A percentile compares a stretch with the other conserved stretches of the same genome.
These are phyloP conservation scores for Calyptomena viridis DNA, from an alignment of 2,113 vertebrate genomes.

Conservation along the genomic window DNA sequence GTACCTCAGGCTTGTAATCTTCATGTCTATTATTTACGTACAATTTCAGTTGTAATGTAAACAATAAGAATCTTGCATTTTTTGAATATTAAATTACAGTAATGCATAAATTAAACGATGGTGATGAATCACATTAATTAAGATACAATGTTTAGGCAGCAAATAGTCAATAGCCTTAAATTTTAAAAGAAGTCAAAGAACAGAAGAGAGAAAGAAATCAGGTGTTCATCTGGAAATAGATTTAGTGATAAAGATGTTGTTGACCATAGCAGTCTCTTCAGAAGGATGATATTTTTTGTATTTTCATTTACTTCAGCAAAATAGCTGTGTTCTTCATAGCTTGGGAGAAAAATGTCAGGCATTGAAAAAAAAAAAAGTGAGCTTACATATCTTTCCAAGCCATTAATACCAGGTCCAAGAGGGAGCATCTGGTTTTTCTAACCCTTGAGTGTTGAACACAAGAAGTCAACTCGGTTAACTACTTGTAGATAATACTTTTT, in stretches of 20 bases:
- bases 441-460: neutral
- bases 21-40: neutral
- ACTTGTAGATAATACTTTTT: neutral
- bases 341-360: neutral
- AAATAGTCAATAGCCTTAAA: too few relatives aligned
- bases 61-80: neutral
- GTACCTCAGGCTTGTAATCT: neutral
- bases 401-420: neutral
- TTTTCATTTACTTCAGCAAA: neutral
- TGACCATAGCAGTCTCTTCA: neutral
- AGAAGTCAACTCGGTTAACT: neutral
- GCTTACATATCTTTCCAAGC: neutral
- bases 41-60: neutral
- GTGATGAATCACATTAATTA: neutral
- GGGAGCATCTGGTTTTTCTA: slow-evolving; percentile 4
- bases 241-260: neutral
- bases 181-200: neutral
- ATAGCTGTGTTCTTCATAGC: neutral
- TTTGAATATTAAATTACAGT: neutral
- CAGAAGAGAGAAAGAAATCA: neutral
- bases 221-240: neutral
- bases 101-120: neutral
- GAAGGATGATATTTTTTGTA: neutral
- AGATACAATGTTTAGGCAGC: neutral
- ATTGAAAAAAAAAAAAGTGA: neutral